These are phyloP conservation scores for Porphyrio hochstetteri DNA, from an alignment of 2,113 vertebrate species.

Conservation along the genomic window DNA sequence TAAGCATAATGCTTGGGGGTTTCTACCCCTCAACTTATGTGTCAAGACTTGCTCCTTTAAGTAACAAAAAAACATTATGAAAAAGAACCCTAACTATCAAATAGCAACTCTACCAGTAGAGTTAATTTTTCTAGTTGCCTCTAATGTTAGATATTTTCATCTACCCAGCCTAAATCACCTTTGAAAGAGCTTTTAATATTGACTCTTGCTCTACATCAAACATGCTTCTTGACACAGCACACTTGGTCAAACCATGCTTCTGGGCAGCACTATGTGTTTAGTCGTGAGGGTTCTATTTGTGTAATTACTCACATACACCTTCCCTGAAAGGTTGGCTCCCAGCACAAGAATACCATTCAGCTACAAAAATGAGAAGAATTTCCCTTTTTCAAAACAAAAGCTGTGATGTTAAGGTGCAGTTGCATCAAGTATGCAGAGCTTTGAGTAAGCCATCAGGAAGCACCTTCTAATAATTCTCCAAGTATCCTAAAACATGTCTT, in stretches of 20 bases:
- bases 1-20: not conserved
- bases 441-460: not conserved
- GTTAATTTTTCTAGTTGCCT: not conserved
- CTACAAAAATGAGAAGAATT: not conserved
- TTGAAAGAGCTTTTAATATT: not conserved
- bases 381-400: not conserved
- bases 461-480: not conserved
- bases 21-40: not conserved
- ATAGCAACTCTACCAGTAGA: not conserved
- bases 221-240: not conserved
- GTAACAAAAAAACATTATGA: not conserved
- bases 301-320: not conserved
- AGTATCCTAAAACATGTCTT: not conserved
- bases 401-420: not conserved
- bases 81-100: not conserved
- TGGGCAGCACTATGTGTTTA: not conserved
- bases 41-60: not conserved
- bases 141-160: not conserved
- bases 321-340: not conserved
- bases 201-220: slow-evolving; percentile 14
- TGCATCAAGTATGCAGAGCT: not conserved
- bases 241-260: not conserved
- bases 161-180: not conserved
- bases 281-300: not conserved
- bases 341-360: not conserved